Base-by-base conservation (phyloP, 2,113 vertebrate species). In the Centropus bengalensis region DNA sequence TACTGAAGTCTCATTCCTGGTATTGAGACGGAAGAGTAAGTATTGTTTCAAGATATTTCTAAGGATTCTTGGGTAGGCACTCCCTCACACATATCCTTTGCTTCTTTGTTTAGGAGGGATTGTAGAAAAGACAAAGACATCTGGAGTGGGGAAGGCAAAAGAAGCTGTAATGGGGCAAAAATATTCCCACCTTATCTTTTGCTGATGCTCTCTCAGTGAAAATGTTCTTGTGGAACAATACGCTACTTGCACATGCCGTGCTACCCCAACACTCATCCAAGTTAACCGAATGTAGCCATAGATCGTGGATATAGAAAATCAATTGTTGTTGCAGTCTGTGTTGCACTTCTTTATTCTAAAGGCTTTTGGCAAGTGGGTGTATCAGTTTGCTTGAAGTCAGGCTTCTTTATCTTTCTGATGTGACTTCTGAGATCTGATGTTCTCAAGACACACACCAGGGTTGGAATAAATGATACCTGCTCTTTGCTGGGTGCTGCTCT, bases 161-260 rank as follows among this genome's bases (percentile, higher is more conserved):
- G 38, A 82, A 68, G 33, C 21, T 36, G 17, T 33, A 91, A 71
- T 8, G 28, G 52, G 17, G 27, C 5, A 81, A 90, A 89, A 88
- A 58, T 28, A n/a, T n/a, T 58, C 30, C 27, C 14, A 36, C 27
- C 14, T 68, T 20, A 12, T 20, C 18, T 94, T 85, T 42, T 86
- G 14, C 24, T 11, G 0, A 1, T 74, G 38, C 9, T 15, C 7
- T 90, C 24, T 63, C 32, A 30, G 24, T 52, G 40, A 71, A 49
- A 91, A 86, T 9, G 33, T 60, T 79, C 32, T 69, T 69, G 59
- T n/a, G 69, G 26, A 69, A 54, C 69, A 71, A n/a, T 6, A 12
- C 0, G 0, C 9, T 60, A 36, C 55, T 68, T 68, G 21, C 67
- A 69, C 0, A 1, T 77, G 51, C 38, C 80, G 17, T 88, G 59